Percentiles rank a stretch among this genome's conserved stretches.
These are phyloP conservation scores for Parapristionchus giblindavisi DNA, from an alignment of 2,888 invertebrate genomes.

Conservation along the genomic window DNA sequence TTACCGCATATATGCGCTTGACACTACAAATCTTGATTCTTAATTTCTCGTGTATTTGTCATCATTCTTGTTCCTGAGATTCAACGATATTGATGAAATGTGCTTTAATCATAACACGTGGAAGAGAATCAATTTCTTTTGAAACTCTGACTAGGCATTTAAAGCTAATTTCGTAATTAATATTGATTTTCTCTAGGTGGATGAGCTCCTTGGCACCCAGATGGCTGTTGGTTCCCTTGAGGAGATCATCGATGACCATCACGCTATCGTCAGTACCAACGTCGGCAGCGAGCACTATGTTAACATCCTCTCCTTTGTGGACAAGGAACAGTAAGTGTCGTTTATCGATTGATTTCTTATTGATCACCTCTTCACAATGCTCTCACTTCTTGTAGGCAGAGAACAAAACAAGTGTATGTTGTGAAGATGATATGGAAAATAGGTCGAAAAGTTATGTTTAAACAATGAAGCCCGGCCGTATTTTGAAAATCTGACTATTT, in stretches of 20 bases:
- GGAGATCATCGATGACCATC: slow-evolving; percentile 99
- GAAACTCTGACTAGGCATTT: background rate
- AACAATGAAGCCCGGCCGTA: no score
- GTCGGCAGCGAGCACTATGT: slow-evolving; percentile 99
- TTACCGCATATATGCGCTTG: no score
- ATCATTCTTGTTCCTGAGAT: no score
- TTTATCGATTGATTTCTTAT: slow-evolving; percentile 78
- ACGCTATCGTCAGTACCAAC: slow-evolving; percentile 84
- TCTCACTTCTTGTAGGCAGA: no score
- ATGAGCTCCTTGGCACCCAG: slow-evolving; percentile 96
- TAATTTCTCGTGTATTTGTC: no score
- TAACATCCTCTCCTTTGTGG: slow-evolving; percentile 97
- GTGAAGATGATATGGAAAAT: no score
- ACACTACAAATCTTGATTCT: no score
- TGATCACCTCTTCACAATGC: no score
- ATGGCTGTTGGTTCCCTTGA: slow-evolving; percentile 99
- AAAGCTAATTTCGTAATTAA: slow-evolving; percentile 56
- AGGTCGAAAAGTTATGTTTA: no score
- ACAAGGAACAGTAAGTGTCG: slow-evolving; percentile 84
- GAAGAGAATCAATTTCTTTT: background rate
- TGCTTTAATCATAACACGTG: no score
- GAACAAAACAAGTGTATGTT: no score
- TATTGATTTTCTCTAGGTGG: slow-evolving; percentile 92
- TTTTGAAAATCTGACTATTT: background rate
- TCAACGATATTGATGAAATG: no score